These are phyloP conservation scores for Volucella zonaria DNA, from an alignment of 2,888 invertebrate species.

Conservation along the genomic window DNA sequence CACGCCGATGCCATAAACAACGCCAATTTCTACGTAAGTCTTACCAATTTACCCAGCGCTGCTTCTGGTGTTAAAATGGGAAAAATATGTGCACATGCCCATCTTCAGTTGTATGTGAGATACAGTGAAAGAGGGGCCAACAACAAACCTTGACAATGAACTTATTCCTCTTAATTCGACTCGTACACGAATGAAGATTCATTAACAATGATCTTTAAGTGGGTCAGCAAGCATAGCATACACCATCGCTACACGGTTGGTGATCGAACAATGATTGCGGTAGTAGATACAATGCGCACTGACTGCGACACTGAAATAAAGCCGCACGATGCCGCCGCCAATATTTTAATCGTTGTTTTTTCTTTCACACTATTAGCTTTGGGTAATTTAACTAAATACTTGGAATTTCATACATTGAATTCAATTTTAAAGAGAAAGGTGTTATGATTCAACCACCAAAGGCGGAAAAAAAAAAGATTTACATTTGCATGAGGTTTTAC, in stretches of 20 bases:
- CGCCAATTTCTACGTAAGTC: conserved; percentile 50
- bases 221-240: conserved; percentile 46
- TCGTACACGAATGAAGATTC: conserved; percentile 54
- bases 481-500: conserved; percentile 12
- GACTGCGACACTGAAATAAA: conserved; percentile 20
- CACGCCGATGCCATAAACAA: conserved; percentile 19
- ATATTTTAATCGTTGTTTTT: conserved; percentile 20
- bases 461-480: background rate
- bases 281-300: conserved; percentile 44
- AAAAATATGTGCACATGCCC: conserved; percentile 26
- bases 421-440: background rate
- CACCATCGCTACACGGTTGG: conserved; percentile 14
- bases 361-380: conserved; percentile 26
- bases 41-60: conserved; percentile 37
- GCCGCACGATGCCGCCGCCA: conserved; percentile 10
- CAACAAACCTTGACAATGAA: conserved; percentile 69
- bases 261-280: conserved; percentile 42
- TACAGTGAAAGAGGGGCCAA: conserved; percentile 24
- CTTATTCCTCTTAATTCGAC: conserved; percentile 58
- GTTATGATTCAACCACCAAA: conserved; percentile 19
- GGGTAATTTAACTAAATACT: conserved; percentile 13
- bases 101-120: conserved; percentile 30
- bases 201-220: conserved; percentile 63
- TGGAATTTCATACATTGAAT: conserved; percentile 29
- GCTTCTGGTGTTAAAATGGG: conserved; percentile 4